Conservation (phyloP, 64 coral and sea anemone species). For the Porites australiensis region DNA sequence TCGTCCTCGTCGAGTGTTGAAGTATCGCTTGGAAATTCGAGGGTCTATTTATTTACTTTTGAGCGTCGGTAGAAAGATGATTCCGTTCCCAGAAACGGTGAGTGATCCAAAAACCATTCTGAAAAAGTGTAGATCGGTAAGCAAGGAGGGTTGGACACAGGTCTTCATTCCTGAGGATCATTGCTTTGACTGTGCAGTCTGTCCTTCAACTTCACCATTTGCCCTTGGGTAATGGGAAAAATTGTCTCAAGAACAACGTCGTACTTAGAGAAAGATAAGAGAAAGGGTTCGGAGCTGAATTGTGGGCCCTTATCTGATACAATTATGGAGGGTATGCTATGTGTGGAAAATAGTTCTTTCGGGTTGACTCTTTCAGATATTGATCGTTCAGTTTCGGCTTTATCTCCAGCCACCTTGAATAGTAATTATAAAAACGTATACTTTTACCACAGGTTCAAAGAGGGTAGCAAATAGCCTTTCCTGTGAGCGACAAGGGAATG, state of each 20-base stretch:
- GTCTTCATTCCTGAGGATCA: conserved; percentile 44
- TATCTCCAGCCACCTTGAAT: too few species aligned
- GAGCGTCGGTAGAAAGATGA: too few species aligned
- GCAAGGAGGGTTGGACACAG: conserved; percentile 13
- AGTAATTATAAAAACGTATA: too few species aligned
- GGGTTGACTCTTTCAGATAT: conserved; percentile 13
- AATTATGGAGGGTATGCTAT: neutral
- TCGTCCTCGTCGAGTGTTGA: too few species aligned
- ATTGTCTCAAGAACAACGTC: conserved; percentile 73
- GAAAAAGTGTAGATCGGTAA: conserved; percentile 34
- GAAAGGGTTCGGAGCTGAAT: conserved; percentile 30
- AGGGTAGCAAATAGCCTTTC: conserved; percentile 43
- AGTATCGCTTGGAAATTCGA: too few species aligned
- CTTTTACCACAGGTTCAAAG: conserved; percentile 44
- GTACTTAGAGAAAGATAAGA: conserved; percentile 50
- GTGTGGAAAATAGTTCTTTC: conserved; percentile 65
- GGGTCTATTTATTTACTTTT: too few species aligned
- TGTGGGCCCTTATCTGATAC: conserved; percentile 66
- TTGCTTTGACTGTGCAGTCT: conserved; percentile 52
- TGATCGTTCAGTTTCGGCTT: too few species aligned
- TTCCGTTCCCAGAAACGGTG: too few species aligned
- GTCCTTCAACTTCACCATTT: conserved; percentile 66
- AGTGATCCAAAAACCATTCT: conserved; percentile 30
- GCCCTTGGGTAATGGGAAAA: conserved; percentile 59
- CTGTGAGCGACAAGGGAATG: conserved; percentile 54